Evolutionary conservation across 2,888 invertebrate genomes (phyloP).

Genomic region (Meteorus colon): DNA sequence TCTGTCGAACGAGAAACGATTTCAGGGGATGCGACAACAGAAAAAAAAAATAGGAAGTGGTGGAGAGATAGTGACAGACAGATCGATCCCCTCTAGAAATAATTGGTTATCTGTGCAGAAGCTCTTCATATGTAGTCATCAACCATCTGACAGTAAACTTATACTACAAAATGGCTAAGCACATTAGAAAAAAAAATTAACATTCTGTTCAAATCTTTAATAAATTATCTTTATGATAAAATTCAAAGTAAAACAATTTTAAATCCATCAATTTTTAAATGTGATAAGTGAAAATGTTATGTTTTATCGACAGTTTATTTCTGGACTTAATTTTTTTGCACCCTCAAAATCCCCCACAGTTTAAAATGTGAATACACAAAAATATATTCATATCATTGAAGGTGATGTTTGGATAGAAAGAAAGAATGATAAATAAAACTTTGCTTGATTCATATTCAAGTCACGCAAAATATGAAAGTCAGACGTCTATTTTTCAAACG

Average conservation of each 20-base stretch:
- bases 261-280: neutral
- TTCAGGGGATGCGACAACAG: slow-evolving; percentile 23
- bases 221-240: neutral
- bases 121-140: slow-evolving; percentile 69
- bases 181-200: neutral
- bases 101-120: slow-evolving; percentile 73
- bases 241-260: neutral
- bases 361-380: neutral
- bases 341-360: neutral
- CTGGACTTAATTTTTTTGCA: neutral
- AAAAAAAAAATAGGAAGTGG: slow-evolving; percentile 17
- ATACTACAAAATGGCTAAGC: neutral
- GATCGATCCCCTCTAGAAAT: slow-evolving; percentile 55
- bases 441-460: slow-evolving; percentile 13
- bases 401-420: neutral
- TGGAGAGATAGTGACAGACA: slow-evolving; percentile 36
- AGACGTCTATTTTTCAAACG: slow-evolving; percentile 32
- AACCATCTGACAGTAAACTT: slow-evolving; percentile 59
- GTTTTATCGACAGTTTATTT: neutral
- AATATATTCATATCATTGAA: neutral
- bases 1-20: slow-evolving; percentile 60
- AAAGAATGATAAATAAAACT: neutral
- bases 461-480: slow-evolving; percentile 20
- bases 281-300: neutral
- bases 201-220: neutral